Evolutionary conservation across 2,797 vertebrate genomes (phyloP), one percentile per base, ranked within the genome.

Genomic region (Acrossocheilus wenchowensis): DNA sequence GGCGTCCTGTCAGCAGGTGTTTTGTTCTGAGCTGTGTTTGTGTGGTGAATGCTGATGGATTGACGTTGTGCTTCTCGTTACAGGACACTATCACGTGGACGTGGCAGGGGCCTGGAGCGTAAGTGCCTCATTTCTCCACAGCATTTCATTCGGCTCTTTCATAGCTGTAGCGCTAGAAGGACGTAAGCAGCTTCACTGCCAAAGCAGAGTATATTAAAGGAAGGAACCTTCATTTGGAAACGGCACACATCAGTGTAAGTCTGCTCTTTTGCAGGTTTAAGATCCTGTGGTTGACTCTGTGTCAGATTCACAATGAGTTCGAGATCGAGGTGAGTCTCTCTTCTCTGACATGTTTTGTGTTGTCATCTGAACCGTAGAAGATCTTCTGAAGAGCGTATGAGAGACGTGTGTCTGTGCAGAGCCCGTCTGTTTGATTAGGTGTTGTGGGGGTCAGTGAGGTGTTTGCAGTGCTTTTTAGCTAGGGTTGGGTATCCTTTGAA

Each of bases 41-140:
- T 39, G 36, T 41, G 17, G 1, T 14, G 62, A 3, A 34, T 3
- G 26, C 62, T 66, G 48, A 78, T 57, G 34, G 34, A 9, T 14
- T 57, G 21, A 7, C 11, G 30, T 12, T 15, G 14, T 57, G 41
- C 8, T 83, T 8, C 87, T 57, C 87, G 39, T 57, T 62, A 21
- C 90, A 99, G 98, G 98, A 99, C 91, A 95, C 98, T 12, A 99
- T 99, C 91, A 99, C 98, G 0, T 99, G 98, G 98, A 99, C 98
- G 0, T 99, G 98, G 98, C 98, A 98, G 92, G 98, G 98, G 1
- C 98, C 98, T 9, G 97, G 97, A 95, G 98, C 98, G 98, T 99
- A 94, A 97, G 98, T 97, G 77, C 57, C 77, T 5, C 4, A 6
- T 89, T 90, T 48, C 15, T 15, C 11, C 41, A 41, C 17, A 48